These are phyloP conservation scores for Andrena dorsata DNA, from an alignment of 2,888 invertebrate genomes.

Conservation along the genomic window DNA sequence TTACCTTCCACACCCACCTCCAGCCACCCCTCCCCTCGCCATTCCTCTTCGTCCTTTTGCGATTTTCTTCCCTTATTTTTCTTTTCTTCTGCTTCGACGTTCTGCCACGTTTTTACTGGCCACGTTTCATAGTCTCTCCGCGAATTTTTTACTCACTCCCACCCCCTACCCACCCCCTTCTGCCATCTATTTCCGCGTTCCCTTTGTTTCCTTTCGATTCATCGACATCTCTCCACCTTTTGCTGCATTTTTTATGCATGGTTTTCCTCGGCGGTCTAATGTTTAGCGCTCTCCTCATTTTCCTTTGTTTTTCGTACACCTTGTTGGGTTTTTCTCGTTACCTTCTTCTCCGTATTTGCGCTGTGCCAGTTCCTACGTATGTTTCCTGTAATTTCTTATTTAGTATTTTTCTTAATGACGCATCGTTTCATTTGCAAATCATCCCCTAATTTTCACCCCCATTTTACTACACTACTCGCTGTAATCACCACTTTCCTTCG, in stretches of 20 bases:
- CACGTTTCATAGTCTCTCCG: slow-evolving; percentile 32
- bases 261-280: slow-evolving; percentile 22
- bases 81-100: slow-evolving; percentile 27
- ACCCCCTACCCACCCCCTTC: too few species aligned
- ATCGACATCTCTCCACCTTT: neutral
- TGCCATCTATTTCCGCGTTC: neutral
- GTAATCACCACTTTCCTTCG: too few species aligned
- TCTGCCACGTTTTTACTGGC: slow-evolving; percentile 28
- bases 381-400: too few species aligned
- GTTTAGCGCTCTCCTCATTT: slow-evolving; percentile 18
- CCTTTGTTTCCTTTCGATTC: slow-evolving; percentile 32
- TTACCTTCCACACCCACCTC: slow-evolving; percentile 34
- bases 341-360: too few species aligned
- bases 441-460: too few species aligned
- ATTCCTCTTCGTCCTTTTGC: slow-evolving; percentile 24
- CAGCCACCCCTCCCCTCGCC: slow-evolving; percentile 1
- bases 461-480: too few species aligned
- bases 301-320: neutral
- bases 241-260: slow-evolving; percentile 18
- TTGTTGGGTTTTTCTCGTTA: neutral
- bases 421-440: too few species aligned
- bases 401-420: too few species aligned
- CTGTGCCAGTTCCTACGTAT: too few species aligned
- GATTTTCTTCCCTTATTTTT: slow-evolving; percentile 44
- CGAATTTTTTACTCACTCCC: slow-evolving; percentile 39